Evolutionary conservation across 2,113 vertebrate species (phyloP).

Genomic region (Lathamus discolor): DNA sequence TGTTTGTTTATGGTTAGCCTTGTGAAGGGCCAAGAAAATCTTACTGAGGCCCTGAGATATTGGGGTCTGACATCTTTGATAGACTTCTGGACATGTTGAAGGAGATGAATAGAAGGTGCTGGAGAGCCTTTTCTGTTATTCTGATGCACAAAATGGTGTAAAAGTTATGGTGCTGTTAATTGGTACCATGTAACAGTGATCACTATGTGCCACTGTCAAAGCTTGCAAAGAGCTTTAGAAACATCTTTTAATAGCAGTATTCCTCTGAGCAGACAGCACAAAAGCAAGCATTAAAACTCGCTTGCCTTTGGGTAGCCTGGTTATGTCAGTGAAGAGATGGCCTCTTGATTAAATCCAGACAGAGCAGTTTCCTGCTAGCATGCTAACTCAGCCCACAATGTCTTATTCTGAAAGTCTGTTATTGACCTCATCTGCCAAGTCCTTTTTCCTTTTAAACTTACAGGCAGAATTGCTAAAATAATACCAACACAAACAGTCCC

Average conservation of each 20-base stretch:
- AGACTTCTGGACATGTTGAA: fast-evolving
- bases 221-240: neutral
- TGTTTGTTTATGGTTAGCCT: neutral
- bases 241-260: neutral
- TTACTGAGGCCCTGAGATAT: neutral
- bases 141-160: neutral
- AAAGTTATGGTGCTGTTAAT: neutral
- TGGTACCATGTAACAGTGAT: neutral
- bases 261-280: slow-evolving; percentile 15
- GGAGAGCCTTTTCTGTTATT: neutral
- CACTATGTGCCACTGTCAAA: neutral
- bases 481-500: slow-evolving; percentile 35
- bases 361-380: slow-evolving; percentile 85
- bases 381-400: slow-evolving; percentile 61
- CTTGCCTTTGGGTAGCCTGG: slow-evolving; percentile 53
- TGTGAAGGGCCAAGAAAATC: neutral
- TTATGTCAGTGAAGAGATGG: slow-evolving; percentile 66
- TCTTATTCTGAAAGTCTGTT: slow-evolving; percentile 57
- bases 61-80: neutral
- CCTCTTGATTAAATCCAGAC: slow-evolving; percentile 90
- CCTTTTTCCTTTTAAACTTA: slow-evolving; percentile 50
- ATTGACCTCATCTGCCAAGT: slow-evolving; percentile 60
- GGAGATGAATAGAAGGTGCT: neutral
- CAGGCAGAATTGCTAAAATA: slow-evolving; percentile 56
- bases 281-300: slow-evolving; percentile 26